Percentiles rank a stretch among this genome's conserved stretches.
phyloP scores from a whole-genome alignment of 2,888 invertebrate genomes.

The Phlogophora meticulosa region DNA sequence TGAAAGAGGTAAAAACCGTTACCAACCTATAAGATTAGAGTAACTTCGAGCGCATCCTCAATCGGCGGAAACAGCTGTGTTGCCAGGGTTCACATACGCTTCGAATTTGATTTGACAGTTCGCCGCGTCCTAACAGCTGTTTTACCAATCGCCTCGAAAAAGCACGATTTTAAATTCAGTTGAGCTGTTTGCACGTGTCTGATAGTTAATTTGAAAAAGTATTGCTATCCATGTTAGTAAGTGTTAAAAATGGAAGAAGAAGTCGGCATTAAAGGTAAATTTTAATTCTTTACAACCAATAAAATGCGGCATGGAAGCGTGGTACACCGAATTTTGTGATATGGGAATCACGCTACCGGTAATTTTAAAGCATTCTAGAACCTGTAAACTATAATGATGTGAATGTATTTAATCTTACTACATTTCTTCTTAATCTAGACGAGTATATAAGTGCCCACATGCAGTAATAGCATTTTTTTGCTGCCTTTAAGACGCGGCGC shows the following conservation, averaged over 20 bases:
- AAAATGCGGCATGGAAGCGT: constrained; percentile 62
- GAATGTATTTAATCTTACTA: background rate
- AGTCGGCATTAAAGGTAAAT: constrained; percentile 79
- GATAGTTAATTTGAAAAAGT: constrained; percentile 62
- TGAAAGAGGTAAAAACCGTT: constrained; percentile 24
- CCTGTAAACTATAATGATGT: background rate
- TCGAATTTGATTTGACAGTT: constrained; percentile 85
- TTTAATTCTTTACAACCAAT: constrained; percentile 48
- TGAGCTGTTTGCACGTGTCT: constrained; percentile 81
- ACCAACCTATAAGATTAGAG: background rate
- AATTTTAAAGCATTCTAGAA: constrained; percentile 37
- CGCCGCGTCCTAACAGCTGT: constrained; percentile 88
- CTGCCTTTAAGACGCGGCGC: constrained; percentile 36
- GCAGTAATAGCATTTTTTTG: constrained; percentile 21
- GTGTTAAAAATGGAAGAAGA: constrained; percentile 82
- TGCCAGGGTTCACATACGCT: constrained; percentile 74
- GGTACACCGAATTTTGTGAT: constrained; percentile 52
- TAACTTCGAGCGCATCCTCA: constrained; percentile 20
- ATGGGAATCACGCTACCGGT: constrained; percentile 62
- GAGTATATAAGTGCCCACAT: constrained; percentile 10
- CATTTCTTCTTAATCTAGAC: background rate
- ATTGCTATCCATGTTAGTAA: constrained; percentile 52
- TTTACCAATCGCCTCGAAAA: constrained; percentile 78
- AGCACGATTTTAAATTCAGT: constrained; percentile 76
- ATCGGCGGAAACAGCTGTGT: constrained; percentile 71